Conservation (phyloP, 1,140 invertebrate genomes). For the Eufriesea mexicana region DNA sequence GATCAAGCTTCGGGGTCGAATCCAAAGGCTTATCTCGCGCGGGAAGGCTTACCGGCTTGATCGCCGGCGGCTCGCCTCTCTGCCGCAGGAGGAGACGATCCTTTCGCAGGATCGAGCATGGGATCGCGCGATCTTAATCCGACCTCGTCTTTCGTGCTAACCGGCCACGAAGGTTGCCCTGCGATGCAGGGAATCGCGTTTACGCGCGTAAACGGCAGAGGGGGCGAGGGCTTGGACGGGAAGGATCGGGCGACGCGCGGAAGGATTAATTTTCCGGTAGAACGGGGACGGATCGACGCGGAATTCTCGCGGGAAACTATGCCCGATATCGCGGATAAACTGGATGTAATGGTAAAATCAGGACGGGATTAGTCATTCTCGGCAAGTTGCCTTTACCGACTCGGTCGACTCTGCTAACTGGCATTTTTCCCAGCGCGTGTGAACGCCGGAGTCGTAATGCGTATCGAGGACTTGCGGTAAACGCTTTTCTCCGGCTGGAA, state of each 20-base stretch:
- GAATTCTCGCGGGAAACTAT: conserved; percentile 15
- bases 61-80: conserved; percentile 15
- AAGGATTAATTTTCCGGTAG: not conserved
- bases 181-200: conserved; percentile 11
- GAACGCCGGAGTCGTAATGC: conserved; percentile 50
- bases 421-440: conserved; percentile 63
- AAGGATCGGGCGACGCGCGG: conserved; percentile 3
- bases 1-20: conserved; percentile 66
- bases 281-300: not conserved
- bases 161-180: conserved; percentile 45
- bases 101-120: conserved; percentile 54
- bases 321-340: conserved; percentile 24
- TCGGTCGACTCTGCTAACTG: conserved; percentile 32
- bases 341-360: conserved; percentile 23
- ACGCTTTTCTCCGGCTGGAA: conserved; percentile 54
- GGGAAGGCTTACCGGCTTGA: conserved; percentile 64
- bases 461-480: conserved; percentile 57
- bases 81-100: conserved; percentile 26
- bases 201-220: conserved; percentile 12
- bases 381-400: conserved; percentile 48
- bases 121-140: conserved; percentile 66
- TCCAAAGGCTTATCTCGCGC: conserved; percentile 65
- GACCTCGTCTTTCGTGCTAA: conserved; percentile 21
- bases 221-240: not conserved
- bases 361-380: conserved; percentile 44